Evolutionary conservation across 1,140 invertebrate genomes (phyloP), one percentile per base, ranked within the genome.

Genomic region (Procambarus clarkii): DNA sequence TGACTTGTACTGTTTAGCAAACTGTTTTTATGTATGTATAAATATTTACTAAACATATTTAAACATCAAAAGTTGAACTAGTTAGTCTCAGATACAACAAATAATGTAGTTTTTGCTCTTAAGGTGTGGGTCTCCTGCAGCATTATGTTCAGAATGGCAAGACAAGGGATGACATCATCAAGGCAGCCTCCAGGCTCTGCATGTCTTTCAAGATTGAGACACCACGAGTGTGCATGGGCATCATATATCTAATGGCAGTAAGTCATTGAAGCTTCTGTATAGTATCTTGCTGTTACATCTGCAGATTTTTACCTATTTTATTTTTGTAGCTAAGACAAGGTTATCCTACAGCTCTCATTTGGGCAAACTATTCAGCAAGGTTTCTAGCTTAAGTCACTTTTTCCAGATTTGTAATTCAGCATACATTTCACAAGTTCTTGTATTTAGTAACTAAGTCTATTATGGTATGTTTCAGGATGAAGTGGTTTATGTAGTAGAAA

Each of bases 171-270:
- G 97, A 98, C 94, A 98, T 98, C n/a, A 96, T 97, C 93, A 96
- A 96, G 92, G 97, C 96, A 93, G 97, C 97, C 71, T 97, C 96
- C 91, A 97, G 97, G 91, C 97, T 98, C 93, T 98, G 98, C 93
- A 96, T 97, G 0, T 97, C 96, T 74, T 94, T 98, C 13, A 97
- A 98, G 92, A 97, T 98, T 71, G 97, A 98, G 94, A 97, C 97
- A 34, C 94, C 97, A 0, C 95, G 97, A 92, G 98, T 98, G 4
- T 98, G 98, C 94, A 97, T 97, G 93, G 98, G 97, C 3, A 97
- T 98, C 21, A 97, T 97, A 0, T 95, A 97, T 93, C 94, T 98
- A 3, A 98, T 98, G 94, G 97, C 97, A 93, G 97, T 97, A 95
- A 96, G 96, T 91, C 44, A n/a, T 45, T 21, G 5, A 69, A 18